These are phyloP conservation scores for Hemaris fuciformis DNA, from an alignment of 2,888 invertebrate species.

Conservation along the genomic window DNA sequence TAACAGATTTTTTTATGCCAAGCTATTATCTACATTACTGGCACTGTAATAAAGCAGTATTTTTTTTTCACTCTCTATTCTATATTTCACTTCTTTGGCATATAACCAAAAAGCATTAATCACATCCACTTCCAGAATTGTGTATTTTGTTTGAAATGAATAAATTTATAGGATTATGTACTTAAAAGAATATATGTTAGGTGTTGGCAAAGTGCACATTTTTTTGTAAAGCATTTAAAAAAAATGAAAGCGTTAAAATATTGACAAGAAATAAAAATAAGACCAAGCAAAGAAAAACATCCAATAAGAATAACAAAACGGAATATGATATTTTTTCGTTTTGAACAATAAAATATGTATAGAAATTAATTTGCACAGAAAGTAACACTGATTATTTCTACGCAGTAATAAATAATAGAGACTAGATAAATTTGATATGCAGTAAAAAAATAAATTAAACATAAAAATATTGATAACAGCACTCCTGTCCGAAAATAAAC, in stretches of 20 bases:
- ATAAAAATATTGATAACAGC: too few relatives aligned
- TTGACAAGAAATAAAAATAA: too few relatives aligned
- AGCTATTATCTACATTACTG: neutral
- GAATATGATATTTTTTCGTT: too few relatives aligned
- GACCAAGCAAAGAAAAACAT: too few relatives aligned
- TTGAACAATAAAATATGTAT: too few relatives aligned
- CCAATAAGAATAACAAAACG: too few relatives aligned
- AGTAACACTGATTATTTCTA: too few relatives aligned
- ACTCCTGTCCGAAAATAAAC: neutral
- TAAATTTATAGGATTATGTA: constrained; percentile 12
- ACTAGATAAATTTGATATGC: too few relatives aligned
- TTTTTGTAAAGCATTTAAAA: neutral
- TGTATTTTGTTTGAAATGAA: constrained; percentile 34
- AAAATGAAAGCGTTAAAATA: too few relatives aligned
- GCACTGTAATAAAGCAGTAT: neutral
- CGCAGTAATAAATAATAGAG: too few relatives aligned
- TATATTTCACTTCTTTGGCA: constrained; percentile 34
- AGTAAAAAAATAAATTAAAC: too few relatives aligned
- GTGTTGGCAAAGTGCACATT: neutral
- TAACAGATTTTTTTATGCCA: neutral
- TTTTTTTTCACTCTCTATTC: constrained; percentile 12
- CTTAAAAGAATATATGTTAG: neutral
- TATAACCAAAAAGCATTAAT: constrained; percentile 34
- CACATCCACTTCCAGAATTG: constrained; percentile 36
- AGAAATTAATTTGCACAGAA: too few relatives aligned